Evolutionary conservation across 1,140 invertebrate species (phyloP).

Genomic region (Neodiprion fabricii): DNA sequence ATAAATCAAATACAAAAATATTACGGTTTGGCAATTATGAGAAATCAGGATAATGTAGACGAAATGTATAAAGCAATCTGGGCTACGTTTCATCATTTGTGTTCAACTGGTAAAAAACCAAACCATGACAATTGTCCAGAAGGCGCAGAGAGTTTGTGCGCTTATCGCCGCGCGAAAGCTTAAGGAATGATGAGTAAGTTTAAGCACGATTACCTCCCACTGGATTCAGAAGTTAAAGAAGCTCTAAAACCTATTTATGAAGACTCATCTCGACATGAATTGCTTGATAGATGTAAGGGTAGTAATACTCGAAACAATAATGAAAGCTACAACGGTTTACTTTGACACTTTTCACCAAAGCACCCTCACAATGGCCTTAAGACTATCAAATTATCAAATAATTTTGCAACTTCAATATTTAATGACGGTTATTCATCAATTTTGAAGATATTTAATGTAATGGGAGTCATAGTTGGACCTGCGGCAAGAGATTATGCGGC

Average conservation of each 20-base stretch:
- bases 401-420: conserved; percentile 21
- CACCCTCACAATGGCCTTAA: conserved; percentile 17
- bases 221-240: conserved; percentile 23
- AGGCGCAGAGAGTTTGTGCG: conserved; percentile 24
- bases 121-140: conserved; percentile 32
- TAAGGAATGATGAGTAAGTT: conserved; percentile 13
- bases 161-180: conserved; percentile 19
- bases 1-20: conserved; percentile 25
- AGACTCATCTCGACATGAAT: conserved; percentile 28
- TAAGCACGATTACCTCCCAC: conserved; percentile 14
- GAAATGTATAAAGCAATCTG: conserved; percentile 33
- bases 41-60: conserved; percentile 17
- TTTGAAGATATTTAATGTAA: conserved; percentile 24
- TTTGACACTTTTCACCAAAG: conserved; percentile 26
- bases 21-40: conserved; percentile 26
- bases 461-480: conserved; percentile 17
- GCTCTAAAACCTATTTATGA: conserved; percentile 35
- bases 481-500: conserved; percentile 17
- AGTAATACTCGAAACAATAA: conserved; percentile 32
- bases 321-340: conserved; percentile 24
- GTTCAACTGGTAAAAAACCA: conserved; percentile 32
- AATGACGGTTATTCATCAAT: conserved; percentile 21
- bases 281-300: conserved; percentile 34
- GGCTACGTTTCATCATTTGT: conserved; percentile 30
- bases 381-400: conserved; percentile 15